phyloP scores from a whole-genome alignment of 2,888 invertebrate genomes.

The Cryptus armator region DNA sequence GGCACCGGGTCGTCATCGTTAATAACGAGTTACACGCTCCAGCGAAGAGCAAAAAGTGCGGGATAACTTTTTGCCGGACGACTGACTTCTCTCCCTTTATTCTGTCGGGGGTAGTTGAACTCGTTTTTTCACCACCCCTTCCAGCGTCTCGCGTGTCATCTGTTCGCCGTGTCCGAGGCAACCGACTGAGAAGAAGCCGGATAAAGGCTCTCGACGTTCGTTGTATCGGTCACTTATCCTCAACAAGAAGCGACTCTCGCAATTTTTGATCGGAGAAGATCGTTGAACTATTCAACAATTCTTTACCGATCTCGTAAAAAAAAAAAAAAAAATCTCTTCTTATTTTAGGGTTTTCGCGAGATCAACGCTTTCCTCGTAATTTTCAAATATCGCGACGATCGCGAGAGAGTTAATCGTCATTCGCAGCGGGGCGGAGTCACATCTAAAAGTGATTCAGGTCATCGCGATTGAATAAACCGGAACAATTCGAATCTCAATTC shows the following conservation, averaged over 20 bases:
- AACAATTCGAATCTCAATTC: background rate
- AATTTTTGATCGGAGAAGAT: constrained; percentile 3
- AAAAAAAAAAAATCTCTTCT: background rate
- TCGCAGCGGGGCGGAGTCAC: background rate
- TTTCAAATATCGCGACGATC: background rate
- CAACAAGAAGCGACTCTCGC: constrained; percentile 48
- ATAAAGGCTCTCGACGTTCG: constrained; percentile 25
- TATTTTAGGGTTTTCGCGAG: background rate
- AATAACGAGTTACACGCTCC: constrained; percentile 35
- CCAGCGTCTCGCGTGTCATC: constrained; percentile 39
- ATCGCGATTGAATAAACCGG: background rate
- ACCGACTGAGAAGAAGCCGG: constrained; percentile 45
- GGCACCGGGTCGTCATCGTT: background rate
- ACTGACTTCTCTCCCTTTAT: constrained; percentile 20
- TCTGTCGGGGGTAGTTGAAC: constrained; percentile 47
- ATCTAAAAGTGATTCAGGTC: background rate
- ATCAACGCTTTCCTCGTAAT: background rate
- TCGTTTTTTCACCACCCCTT: constrained; percentile 40
- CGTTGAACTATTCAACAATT: background rate
- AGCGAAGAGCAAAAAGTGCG: background rate
- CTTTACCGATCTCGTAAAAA: background rate
- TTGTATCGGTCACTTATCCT: constrained; percentile 34
- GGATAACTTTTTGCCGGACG: constrained; percentile 31
- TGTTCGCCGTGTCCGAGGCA: constrained; percentile 1
- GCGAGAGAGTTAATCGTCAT: background rate